Percentiles rank a stretch among this genome's conserved stretches.
Evolutionary conservation across 2,113 vertebrate genomes (phyloP).

Genomic region (Zosterops borbonicus): DNA sequence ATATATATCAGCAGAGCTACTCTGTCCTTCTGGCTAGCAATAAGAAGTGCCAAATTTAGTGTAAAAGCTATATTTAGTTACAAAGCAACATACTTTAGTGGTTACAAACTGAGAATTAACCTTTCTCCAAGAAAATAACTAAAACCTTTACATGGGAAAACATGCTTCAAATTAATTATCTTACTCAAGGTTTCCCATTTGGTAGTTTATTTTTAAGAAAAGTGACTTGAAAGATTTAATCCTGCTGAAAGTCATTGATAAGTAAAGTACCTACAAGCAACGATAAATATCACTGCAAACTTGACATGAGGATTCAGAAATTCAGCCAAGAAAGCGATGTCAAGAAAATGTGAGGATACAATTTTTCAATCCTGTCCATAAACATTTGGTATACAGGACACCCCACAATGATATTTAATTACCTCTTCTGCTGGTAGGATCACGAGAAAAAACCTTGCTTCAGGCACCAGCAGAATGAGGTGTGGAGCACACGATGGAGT

Average conservation of each 20-base stretch:
- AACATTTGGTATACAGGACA: slow-evolving; percentile 28
- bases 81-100: slow-evolving; percentile 57
- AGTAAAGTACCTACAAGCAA: neutral
- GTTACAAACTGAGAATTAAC: slow-evolving; percentile 65
- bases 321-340: neutral
- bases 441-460: neutral
- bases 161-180: slow-evolving; percentile 24
- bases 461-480: neutral
- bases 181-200: neutral
- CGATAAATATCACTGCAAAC: neutral
- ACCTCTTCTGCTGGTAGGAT: neutral
- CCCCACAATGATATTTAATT: slow-evolving; percentile 46
- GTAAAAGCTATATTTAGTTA: slow-evolving; percentile 65
- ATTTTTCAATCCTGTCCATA: neutral
- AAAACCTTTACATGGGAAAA: slow-evolving; percentile 19
- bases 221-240: neutral
- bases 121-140: slow-evolving; percentile 47
- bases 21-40: slow-evolving; percentile 62
- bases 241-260: neutral
- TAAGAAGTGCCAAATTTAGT: slow-evolving; percentile 62
- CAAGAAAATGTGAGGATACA: neutral
- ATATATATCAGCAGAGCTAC: slow-evolving; percentile 27
- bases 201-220: neutral
- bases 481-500: rapidly evolving
- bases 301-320: neutral